Base-by-base conservation (phyloP, 2,797 vertebrate species). In the Potorous gilbertii region DNA sequence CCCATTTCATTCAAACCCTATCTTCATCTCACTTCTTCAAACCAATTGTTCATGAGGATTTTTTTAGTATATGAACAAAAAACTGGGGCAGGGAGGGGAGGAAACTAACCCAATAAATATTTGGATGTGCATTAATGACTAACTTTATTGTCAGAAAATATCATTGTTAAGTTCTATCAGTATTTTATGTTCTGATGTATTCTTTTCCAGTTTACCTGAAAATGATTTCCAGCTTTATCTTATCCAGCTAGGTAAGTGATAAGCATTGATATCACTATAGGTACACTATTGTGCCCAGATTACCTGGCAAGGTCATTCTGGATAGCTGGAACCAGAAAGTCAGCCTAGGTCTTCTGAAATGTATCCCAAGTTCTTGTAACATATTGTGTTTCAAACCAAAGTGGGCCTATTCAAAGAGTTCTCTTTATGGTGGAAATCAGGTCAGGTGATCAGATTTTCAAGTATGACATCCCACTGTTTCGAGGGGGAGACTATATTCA, bases 111-210 rank as follows among this genome's bases (percentile, higher is more conserved):
- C 11, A 29, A 31, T 87, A 40, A 90, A 55, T 94, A 57, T 93
- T 91, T 92, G 11, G 5, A 10, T 10, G 54, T 92, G 13, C 21
- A 50, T 57, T 92, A 18, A 81, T 95, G 50, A 90, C 21, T 59
- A 92, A 24, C 0, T 96, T 66, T 56, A 89, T 62, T 89, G 56
- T 46, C 13, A 57, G 91, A 95, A 50, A 56, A 55, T 74, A 81
- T 54, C 54, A 94, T 93, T 96, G 92, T 50, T 94, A 93, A 93
- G 97, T 56, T 93, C 24, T 16, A 92, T 62, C 31, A 31, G 14
- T 24, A 54, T 56, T 94, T 93, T 94, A 50, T 92, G 40, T 31
- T 96, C 90, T 21, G 56, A 6, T 16, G 52, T 11, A 91, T 55
- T 90, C 54, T 57, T 95, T 46, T 59, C 56, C 8, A 40, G 56